Conservation (phyloP, 2,113 vertebrate genomes). For the Charadrius vociferus region DNA sequence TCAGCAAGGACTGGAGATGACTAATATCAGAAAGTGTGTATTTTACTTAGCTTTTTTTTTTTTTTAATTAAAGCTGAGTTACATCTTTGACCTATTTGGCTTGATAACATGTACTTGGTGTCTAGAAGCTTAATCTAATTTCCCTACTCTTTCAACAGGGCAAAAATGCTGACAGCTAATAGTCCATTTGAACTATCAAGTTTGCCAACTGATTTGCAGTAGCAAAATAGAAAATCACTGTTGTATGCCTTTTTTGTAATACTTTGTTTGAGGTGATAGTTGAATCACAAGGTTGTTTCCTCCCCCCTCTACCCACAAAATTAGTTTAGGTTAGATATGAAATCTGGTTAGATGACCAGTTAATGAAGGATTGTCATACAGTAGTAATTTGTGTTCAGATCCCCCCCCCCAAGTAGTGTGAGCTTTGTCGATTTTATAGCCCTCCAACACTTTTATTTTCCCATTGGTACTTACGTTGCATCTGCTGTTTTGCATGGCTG, state of each 20-base stretch:
- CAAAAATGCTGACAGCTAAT: background rate
- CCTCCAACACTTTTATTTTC: background rate
- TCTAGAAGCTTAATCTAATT: conserved; percentile 26
- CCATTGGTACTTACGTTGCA: background rate
- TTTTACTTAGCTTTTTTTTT: background rate
- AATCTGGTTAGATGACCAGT: background rate
- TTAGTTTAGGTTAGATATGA: background rate
- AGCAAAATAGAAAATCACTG: background rate
- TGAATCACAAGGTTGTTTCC: background rate
- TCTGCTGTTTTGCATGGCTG: background rate
- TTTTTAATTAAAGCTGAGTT: conserved; percentile 16
- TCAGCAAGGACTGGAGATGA: conserved; percentile 25
- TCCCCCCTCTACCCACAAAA: background rate
- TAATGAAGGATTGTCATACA: background rate
- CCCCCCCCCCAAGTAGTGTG: rapidly evolving
- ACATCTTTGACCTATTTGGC: conserved; percentile 62
- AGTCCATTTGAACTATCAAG: background rate
- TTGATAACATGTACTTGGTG: conserved; percentile 23
- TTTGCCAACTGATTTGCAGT: background rate
- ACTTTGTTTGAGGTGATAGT: background rate
- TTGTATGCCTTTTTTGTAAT: background rate
- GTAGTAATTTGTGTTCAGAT: background rate
- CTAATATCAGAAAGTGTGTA: conserved; percentile 8
- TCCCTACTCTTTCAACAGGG: background rate
- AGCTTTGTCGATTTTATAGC: background rate